phyloP scores from a whole-genome alignment of 2,113 vertebrate species.

The Podocnemis expansa region DNA sequence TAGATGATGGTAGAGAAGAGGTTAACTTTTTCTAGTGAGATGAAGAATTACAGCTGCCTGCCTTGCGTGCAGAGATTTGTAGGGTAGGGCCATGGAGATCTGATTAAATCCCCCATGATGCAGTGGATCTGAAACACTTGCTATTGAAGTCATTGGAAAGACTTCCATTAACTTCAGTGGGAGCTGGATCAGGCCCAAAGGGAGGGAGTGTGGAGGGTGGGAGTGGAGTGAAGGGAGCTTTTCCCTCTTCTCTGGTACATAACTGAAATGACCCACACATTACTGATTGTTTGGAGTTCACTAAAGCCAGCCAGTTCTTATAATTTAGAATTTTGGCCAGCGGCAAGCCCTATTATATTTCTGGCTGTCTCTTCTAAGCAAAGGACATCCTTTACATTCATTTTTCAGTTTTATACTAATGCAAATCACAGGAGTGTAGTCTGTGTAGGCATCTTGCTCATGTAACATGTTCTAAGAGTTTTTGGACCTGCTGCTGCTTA shows the following conservation, averaged over 20 bases:
- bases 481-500: background rate
- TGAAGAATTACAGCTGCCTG: conserved; percentile 8
- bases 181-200: background rate
- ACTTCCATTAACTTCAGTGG: background rate
- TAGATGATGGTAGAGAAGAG: conserved; percentile 33
- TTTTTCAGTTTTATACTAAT: background rate
- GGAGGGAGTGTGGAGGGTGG: background rate
- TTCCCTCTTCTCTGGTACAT: background rate
- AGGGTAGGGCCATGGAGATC: background rate
- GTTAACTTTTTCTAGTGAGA: conserved; percentile 28
- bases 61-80: conserved; percentile 15
- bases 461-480: background rate
- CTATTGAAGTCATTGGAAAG: background rate
- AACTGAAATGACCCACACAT: background rate
- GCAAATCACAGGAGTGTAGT: background rate
- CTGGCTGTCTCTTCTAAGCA: background rate
- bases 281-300: background rate
- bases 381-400: background rate
- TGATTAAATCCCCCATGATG: background rate
- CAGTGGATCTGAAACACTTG: background rate
- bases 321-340: background rate
- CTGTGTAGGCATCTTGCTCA: background rate
- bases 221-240: background rate
- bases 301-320: background rate
- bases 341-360: background rate